Conservation (phyloP, 2,113 vertebrate species). For the Uropsilus gracilis region DNA sequence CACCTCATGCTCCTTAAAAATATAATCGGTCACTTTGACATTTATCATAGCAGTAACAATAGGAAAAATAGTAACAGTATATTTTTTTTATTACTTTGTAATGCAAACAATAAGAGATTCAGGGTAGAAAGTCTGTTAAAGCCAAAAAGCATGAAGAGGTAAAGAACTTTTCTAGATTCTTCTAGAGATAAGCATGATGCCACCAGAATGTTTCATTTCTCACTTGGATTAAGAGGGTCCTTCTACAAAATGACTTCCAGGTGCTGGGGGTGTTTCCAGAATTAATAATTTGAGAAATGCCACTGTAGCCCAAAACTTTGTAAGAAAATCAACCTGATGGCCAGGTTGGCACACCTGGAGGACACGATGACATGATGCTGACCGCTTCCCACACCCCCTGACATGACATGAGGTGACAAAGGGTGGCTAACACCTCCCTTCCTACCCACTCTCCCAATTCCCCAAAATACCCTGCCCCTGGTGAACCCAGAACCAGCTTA, state of each 20-base stretch:
- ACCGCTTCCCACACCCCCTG: neutral
- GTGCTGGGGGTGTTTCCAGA: neutral
- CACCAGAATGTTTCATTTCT: too few species aligned
- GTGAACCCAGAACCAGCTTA: neutral
- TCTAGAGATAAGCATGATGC: neutral
- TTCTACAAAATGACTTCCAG: neutral
- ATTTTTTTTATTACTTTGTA: neutral
- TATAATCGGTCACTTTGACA: neutral
- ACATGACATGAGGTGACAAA: rapidly evolving
- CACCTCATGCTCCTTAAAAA: neutral
- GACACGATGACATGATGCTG: rapidly evolving
- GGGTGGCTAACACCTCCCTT: neutral
- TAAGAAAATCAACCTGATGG: neutral
- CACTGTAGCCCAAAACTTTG: neutral
- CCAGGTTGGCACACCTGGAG: neutral
- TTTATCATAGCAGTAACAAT: neutral
- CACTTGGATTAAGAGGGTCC: neutral
- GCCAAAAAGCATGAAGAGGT: neutral
- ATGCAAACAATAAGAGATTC: neutral
- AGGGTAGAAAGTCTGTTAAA: neutral
- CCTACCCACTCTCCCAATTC: neutral
- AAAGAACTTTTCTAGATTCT: neutral
- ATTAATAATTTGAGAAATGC: neutral
- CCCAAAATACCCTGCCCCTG: neutral
- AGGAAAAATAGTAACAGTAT: neutral